A percentile compares a stretch with the other conserved stretches of the same genome.
These are phyloP conservation scores for Pseudotriccus pelzelni DNA, from an alignment of 2,797 vertebrate species.

Conservation along the genomic window DNA sequence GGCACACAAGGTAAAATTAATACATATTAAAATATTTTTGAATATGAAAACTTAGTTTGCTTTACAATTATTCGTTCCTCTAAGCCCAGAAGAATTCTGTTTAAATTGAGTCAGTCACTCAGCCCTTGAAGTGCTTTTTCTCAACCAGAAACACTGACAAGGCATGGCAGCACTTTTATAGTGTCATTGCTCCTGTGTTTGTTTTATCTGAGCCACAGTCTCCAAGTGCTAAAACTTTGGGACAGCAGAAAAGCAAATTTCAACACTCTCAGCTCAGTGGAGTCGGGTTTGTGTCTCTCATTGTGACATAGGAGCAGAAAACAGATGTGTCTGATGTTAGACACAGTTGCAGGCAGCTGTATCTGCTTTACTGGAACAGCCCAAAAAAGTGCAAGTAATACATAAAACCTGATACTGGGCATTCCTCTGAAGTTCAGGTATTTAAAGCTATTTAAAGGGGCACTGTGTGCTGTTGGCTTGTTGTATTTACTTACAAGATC, in stretches of 20 bases:
- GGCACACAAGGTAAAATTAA: constrained; percentile 89
- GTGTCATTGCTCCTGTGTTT: neutral
- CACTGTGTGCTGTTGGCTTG: neutral
- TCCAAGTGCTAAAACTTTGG: neutral
- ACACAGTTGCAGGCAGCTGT: neutral
- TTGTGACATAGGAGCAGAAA: neutral
- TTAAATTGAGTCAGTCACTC: neutral
- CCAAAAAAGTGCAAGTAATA: neutral
- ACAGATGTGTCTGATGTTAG: neutral
- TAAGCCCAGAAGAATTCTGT: neutral
- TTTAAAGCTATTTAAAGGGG: neutral
- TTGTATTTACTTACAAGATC: neutral
- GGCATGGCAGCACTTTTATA: neutral
- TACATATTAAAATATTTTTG: neutral
- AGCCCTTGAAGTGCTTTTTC: neutral
- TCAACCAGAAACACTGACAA: neutral
- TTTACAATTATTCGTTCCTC: neutral
- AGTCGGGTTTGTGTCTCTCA: neutral
- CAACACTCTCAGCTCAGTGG: neutral
- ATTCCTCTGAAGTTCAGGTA: neutral
- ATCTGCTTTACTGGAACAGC: neutral
- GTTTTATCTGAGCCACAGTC: neutral
- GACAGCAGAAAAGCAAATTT: neutral
- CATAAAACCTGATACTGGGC: neutral
- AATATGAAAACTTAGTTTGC: neutral